A percentile compares a stretch with the other conserved stretches of the same genome.
phyloP scores from a whole-genome alignment of 2,113 vertebrate species.

The Dolichotis patagonum region DNA sequence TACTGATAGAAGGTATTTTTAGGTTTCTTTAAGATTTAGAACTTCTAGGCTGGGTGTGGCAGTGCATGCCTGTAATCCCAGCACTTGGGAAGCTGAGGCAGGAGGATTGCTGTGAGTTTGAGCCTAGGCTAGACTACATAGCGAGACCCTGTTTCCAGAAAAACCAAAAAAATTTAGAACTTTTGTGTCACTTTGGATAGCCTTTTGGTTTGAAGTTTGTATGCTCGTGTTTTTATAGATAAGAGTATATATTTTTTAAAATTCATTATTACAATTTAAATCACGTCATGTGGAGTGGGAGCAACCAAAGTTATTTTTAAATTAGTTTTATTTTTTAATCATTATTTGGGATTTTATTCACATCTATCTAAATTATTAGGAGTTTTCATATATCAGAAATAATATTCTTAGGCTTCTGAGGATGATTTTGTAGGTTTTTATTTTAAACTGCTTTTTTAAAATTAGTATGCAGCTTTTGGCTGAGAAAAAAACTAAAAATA shows the following conservation, averaged over 20 bases:
- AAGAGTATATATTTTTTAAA: constrained; percentile 60
- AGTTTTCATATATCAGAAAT: constrained; percentile 9
- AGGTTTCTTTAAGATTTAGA: constrained; percentile 63
- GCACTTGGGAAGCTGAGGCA: background rate
- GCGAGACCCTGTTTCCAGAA: background rate
- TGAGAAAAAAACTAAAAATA: constrained; percentile 35
- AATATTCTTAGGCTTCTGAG: constrained; percentile 44
- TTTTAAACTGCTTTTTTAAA: constrained; percentile 55
- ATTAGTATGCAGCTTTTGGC: constrained; percentile 49
- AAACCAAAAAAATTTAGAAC: constrained; percentile 29
- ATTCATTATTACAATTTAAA: constrained; percentile 48
- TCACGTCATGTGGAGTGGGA: constrained; percentile 23
- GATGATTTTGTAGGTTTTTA: constrained; percentile 33
- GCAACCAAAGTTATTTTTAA: constrained; percentile 72
- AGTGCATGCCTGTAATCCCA: background rate
- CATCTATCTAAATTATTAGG: constrained; percentile 60
- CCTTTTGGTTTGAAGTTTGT: constrained; percentile 52
- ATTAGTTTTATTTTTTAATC: constrained; percentile 60
- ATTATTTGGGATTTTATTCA: constrained; percentile 58
- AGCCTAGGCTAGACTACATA: background rate
- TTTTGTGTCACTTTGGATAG: constrained; percentile 58
- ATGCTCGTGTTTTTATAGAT: constrained; percentile 68
- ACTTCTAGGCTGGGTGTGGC: background rate
- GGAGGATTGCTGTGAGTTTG: background rate
- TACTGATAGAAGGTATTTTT: constrained; percentile 58